Evolutionary conservation across 2,888 invertebrate species (phyloP).

Genomic region (Teleiodes luculella): DNA sequence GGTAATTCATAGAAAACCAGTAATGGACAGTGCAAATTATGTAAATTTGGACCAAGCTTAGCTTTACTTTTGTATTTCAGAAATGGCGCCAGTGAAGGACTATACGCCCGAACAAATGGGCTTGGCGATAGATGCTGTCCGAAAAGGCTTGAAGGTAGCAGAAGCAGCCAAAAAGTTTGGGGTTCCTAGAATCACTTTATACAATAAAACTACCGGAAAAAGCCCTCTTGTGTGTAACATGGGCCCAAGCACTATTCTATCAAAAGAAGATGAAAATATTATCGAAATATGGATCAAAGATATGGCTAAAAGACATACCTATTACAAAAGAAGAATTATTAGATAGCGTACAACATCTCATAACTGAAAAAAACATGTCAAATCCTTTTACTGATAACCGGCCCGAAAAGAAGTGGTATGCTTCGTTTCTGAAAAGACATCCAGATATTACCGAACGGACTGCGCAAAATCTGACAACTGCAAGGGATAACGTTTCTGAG

Average conservation of each 20-base stretch:
- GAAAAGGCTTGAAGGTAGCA: conserved; percentile 25
- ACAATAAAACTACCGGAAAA: conserved; percentile 18
- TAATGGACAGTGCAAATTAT: neutral
- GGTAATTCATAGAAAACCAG: neutral
- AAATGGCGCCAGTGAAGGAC: conserved; percentile 19
- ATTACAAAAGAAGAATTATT: too few species aligned
- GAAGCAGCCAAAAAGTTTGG: conserved; percentile 1
- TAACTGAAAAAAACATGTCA: too few species aligned
- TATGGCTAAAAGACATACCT: too few species aligned
- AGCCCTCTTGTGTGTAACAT: neutral
- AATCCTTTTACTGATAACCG: too few species aligned
- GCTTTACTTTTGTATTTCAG: neutral
- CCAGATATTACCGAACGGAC: too few species aligned
- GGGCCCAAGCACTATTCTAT: neutral
- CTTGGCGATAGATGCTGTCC: conserved; percentile 14
- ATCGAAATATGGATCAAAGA: too few species aligned
- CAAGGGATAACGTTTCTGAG: too few species aligned
- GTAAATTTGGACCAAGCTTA: neutral
- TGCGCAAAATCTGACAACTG: too few species aligned
- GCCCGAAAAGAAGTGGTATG: too few species aligned
- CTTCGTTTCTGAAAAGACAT: too few species aligned
- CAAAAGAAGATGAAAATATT: too few species aligned
- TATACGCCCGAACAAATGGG: conserved; percentile 20
- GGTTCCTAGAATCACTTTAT: conserved; percentile 11
- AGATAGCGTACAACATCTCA: too few species aligned